These are phyloP conservation scores for Nycticebus coucang DNA, from an alignment of 2,113 vertebrate genomes.

Conservation along the genomic window DNA sequence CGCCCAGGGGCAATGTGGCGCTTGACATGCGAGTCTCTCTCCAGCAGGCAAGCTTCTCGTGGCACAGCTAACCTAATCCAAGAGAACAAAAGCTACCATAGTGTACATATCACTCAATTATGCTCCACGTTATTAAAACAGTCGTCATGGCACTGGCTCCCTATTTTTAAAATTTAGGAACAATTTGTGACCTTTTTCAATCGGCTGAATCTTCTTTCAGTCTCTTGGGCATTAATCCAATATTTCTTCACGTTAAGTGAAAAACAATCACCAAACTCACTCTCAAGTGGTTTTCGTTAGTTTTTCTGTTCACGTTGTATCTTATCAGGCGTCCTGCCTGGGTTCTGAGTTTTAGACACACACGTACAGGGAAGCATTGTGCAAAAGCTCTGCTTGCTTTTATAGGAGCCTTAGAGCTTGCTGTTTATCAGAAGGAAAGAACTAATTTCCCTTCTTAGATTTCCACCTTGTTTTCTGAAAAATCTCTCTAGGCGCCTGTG, in stretches of 20 bases:
- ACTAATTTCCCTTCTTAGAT: not conserved
- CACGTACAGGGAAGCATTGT: not conserved
- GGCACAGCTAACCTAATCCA: not conserved
- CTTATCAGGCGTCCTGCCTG: not conserved
- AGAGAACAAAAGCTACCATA: not conserved
- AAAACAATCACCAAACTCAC: not conserved
- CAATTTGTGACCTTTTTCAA: not conserved
- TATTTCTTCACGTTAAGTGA: not conserved
- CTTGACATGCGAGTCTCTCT: not conserved
- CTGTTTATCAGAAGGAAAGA: not conserved
- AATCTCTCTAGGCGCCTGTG: not conserved
- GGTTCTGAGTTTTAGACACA: not conserved
- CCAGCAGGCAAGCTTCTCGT: fast-evolving
- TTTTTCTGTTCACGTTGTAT: not conserved
- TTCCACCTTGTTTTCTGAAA: conserved; percentile 1
- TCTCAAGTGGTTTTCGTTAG: not conserved
- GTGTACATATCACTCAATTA: not conserved
- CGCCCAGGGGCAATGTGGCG: fast-evolving
- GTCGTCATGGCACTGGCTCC: not conserved
- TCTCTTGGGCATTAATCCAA: not conserved
- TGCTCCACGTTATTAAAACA: not conserved
- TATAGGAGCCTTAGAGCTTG: not conserved
- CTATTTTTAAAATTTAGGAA: not conserved
- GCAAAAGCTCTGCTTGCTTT: not conserved
- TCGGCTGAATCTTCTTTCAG: not conserved